Conservation (phyloP, 2,888 invertebrate genomes). For the Hydroisotoma schaefferi region DNA sequence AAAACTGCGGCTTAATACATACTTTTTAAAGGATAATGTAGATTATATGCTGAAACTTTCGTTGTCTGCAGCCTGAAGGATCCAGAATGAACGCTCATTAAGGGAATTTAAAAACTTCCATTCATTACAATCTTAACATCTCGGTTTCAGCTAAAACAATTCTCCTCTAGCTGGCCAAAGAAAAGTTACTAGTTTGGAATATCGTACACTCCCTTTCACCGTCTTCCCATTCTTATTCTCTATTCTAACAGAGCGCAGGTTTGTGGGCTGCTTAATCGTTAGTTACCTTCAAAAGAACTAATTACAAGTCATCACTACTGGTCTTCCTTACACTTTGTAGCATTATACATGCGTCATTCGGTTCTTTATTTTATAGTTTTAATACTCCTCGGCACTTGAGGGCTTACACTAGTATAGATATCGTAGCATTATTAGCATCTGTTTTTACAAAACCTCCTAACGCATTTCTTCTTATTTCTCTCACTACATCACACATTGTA, state of each 20-base stretch:
- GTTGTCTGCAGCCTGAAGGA: too few relatives aligned
- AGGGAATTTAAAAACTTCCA: conserved; percentile 19
- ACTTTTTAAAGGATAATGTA: not conserved
- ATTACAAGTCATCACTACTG: conserved; percentile 3
- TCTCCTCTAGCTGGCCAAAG: too few relatives aligned
- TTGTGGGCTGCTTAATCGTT: conserved; percentile 1
- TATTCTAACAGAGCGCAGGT: not conserved
- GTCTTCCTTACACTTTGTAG: too few relatives aligned
- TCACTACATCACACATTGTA: too few relatives aligned
- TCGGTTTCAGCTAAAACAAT: not conserved
- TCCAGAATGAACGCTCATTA: conserved; percentile 14
- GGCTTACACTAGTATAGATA: not conserved
- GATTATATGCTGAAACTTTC: too few relatives aligned
- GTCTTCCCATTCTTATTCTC: too few relatives aligned
- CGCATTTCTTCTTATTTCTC: too few relatives aligned
- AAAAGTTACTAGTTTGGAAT: too few relatives aligned
- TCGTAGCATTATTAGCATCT: not conserved
- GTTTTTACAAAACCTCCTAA: not conserved
- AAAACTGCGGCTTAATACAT: not conserved
- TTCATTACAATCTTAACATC: conserved; percentile 14
- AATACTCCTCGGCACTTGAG: not conserved
- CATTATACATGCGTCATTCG: not conserved
- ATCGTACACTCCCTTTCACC: not conserved
- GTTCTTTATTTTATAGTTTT: not conserved
- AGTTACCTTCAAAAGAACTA: conserved; percentile 11